These are phyloP conservation scores for Cygnus atratus DNA, from an alignment of 2,113 vertebrate genomes.

Conservation along the genomic window DNA sequence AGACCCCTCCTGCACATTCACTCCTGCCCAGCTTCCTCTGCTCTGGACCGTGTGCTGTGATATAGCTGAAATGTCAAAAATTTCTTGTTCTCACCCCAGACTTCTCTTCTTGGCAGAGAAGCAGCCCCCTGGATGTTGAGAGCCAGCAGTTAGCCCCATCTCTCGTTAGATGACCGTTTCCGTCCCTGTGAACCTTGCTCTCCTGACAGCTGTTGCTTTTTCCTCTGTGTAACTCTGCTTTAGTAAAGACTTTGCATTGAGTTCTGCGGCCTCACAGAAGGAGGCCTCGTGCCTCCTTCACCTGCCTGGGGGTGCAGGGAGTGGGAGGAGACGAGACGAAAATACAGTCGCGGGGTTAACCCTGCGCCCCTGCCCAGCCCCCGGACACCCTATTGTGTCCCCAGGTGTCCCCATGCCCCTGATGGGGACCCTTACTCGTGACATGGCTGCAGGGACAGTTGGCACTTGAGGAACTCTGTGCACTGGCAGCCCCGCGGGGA, in stretches of 20 bases:
- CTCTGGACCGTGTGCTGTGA: accelerated
- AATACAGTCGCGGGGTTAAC: neutral
- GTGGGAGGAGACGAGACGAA: too few species aligned
- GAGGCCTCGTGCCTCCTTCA: accelerated
- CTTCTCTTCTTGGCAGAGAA: neutral
- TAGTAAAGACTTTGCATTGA: constrained; percentile 45
- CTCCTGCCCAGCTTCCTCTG: neutral
- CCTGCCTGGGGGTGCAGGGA: neutral
- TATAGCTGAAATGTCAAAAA: neutral
- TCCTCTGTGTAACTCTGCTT: neutral
- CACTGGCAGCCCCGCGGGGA: too few species aligned
- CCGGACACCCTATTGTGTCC: neutral
- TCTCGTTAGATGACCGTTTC: accelerated
- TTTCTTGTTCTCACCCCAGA: neutral
- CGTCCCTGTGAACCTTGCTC: neutral
- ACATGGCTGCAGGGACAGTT: neutral
- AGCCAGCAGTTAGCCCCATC: neutral
- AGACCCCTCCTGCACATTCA: neutral
- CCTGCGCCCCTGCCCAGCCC: neutral
- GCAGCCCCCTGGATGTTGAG: accelerated
- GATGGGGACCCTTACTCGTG: neutral
- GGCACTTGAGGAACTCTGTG: too few species aligned
- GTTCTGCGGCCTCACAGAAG: neutral
- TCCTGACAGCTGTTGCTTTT: neutral
- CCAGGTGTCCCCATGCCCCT: neutral